These are phyloP conservation scores for Phoxinus phoxinus DNA, from an alignment of 2,113 vertebrate genomes.

Conservation along the genomic window DNA sequence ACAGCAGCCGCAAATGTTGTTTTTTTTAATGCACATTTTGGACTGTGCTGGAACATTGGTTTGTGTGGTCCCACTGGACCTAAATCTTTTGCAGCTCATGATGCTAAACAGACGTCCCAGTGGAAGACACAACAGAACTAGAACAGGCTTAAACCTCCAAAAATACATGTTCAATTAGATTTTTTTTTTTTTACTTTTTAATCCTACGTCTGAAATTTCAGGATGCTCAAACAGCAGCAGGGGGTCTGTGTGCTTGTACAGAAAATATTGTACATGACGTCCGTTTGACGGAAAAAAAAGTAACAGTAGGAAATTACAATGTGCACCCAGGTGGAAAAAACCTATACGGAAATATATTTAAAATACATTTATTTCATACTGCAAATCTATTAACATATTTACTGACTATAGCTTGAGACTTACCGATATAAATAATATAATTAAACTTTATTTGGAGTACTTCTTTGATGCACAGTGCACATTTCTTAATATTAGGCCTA, in stretches of 20 bases:
- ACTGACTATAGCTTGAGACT: too few species aligned
- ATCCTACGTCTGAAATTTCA: background rate
- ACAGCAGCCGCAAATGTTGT: background rate
- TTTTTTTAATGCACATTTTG: conserved; percentile 6
- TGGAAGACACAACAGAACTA: background rate
- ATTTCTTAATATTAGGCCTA: too few species aligned
- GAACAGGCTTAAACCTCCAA: background rate
- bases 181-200: background rate
- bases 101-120: background rate
- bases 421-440: too few species aligned
- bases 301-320: background rate
- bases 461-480: too few species aligned
- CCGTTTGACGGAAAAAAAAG: background rate
- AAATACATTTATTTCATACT: too few species aligned
- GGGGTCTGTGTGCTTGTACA: background rate
- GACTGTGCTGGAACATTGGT: conserved; percentile 13
- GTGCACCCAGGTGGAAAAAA: background rate
- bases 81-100: background rate
- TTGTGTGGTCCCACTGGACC: conserved; percentile 7
- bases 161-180: background rate
- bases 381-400: too few species aligned
- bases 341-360: too few species aligned
- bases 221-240: background rate
- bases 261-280: background rate
- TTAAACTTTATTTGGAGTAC: too few species aligned